Evolutionary conservation across 1,140 invertebrate genomes (phyloP).

Genomic region (Brachionus rotundiformis): DNA sequence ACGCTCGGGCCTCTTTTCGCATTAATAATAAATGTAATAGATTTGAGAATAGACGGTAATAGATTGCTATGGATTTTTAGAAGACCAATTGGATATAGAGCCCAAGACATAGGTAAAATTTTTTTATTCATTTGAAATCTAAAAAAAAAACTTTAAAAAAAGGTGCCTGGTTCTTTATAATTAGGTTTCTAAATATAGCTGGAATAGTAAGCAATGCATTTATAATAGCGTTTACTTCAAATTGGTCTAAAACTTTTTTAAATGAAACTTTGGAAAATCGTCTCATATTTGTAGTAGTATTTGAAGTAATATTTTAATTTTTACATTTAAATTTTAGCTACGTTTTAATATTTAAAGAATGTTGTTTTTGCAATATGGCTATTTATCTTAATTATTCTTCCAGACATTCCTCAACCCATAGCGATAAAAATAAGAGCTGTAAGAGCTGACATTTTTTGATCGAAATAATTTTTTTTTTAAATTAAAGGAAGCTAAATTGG

Average conservation of each 20-base stretch:
- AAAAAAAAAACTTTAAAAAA: slow-evolving; percentile 47
- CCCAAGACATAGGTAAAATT: slow-evolving; percentile 64
- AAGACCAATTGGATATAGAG: slow-evolving; percentile 61
- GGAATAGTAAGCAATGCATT: slow-evolving; percentile 65
- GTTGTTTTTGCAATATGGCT: slow-evolving; percentile 34
- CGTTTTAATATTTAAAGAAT: background rate
- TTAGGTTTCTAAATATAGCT: slow-evolving; percentile 62
- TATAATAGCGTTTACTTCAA: slow-evolving; percentile 64
- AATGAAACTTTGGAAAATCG: background rate
- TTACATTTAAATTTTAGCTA: background rate
- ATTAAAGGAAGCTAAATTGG: background rate
- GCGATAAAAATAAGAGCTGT: background rate
- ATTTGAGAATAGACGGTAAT: slow-evolving; percentile 63
- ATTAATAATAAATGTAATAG: slow-evolving; percentile 60
- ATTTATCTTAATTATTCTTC: background rate
- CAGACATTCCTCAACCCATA: background rate
- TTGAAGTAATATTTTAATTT: slow-evolving; percentile 26
- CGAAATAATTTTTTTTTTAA: background rate
- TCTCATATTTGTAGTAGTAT: slow-evolving; percentile 9
- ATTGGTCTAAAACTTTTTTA: slow-evolving; percentile 55
- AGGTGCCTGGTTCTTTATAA: slow-evolving; percentile 65
- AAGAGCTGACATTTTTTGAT: background rate
- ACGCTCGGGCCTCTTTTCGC: slow-evolving; percentile 65
- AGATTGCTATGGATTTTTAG: slow-evolving; percentile 63
- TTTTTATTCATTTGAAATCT: background rate